phyloP scores from a whole-genome alignment of 2,888 invertebrate genomes.

The Aphidius colemani region DNA sequence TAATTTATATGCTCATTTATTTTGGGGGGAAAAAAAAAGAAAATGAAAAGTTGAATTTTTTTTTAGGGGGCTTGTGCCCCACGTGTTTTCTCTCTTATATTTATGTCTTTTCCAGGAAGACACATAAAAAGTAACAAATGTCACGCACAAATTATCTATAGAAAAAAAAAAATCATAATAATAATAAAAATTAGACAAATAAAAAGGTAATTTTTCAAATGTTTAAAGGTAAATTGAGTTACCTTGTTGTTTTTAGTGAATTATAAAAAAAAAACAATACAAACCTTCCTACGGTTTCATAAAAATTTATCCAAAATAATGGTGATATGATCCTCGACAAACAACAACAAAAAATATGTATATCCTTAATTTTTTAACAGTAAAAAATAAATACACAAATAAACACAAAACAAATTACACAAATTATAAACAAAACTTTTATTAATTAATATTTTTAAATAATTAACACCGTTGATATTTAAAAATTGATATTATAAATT shows the following conservation, averaged over 20 bases:
- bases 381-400: conserved; percentile 3
- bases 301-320: conserved; percentile 17
- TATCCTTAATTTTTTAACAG: neutral
- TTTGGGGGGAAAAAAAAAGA: too few relatives aligned
- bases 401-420: conserved; percentile 4
- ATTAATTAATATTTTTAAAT: too few relatives aligned
- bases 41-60: too few relatives aligned
- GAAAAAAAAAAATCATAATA: neutral
- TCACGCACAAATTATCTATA: neutral
- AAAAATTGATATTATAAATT: too few relatives aligned
- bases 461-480: too few relatives aligned
- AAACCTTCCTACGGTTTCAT: conserved; percentile 12
- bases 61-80: too few relatives aligned
- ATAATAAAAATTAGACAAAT: too few relatives aligned
- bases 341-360: conserved; percentile 1
- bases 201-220: too few relatives aligned
- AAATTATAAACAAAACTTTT: neutral
- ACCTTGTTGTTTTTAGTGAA: neutral
- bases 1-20: too few relatives aligned
- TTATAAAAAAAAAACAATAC: neutral
- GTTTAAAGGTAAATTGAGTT: too few relatives aligned
- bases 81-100: too few relatives aligned
- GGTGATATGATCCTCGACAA: neutral
- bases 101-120: too few relatives aligned
- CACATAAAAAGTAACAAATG: neutral